Evolutionary conservation across 2,113 vertebrate species (phyloP).

Genomic region (Pollachius pollachius): DNA sequence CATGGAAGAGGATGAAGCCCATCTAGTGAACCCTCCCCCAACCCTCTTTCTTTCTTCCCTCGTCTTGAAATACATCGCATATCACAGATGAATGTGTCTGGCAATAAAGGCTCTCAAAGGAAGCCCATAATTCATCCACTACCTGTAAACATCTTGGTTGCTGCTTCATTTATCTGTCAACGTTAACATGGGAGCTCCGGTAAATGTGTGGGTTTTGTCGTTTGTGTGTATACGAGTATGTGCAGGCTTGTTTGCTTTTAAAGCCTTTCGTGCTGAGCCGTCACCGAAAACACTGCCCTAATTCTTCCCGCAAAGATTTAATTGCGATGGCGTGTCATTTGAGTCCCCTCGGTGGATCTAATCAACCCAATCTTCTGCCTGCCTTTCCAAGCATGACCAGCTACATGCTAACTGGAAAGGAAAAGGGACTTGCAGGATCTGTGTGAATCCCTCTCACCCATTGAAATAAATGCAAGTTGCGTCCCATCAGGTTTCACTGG

Average conservation of each 20-base stretch:
- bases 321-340: constrained; percentile 29
- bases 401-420: constrained; percentile 41
- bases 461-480: constrained; percentile 50
- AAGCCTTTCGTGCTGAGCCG: constrained; percentile 18
- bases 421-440: constrained; percentile 9
- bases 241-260: constrained; percentile 1
- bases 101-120: no score
- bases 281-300: constrained; percentile 24
- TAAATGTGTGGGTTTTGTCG: no score
- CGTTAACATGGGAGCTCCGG: no score
- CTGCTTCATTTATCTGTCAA: no score
- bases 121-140: no score
- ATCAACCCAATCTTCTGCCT: background rate
- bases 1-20: no score
- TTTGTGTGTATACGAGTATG: background rate
- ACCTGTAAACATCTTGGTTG: no score
- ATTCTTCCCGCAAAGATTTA: constrained; percentile 35
- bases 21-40: no score
- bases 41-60: no score
- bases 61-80: no score
- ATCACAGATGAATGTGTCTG: no score
- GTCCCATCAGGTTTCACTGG: constrained; percentile 57
- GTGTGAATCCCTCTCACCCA: constrained; percentile 20
- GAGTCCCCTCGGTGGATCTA: no score
- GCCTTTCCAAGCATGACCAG: constrained; percentile 18